These are phyloP conservation scores for Apogon talboti DNA, from an alignment of 2,797 vertebrate genomes.

Conservation along the genomic window DNA sequence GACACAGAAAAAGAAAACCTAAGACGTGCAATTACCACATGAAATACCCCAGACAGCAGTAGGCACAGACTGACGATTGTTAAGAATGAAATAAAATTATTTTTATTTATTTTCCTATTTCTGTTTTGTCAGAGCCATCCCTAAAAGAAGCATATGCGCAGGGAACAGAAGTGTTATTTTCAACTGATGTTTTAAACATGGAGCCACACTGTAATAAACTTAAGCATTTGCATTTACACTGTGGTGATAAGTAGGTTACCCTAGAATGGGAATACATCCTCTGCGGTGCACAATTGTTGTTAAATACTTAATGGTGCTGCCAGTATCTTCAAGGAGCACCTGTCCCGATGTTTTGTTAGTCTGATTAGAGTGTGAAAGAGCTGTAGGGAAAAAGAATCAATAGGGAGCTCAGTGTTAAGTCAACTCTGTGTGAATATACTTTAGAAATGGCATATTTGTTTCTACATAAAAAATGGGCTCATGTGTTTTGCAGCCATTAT, in stretches of 20 bases:
- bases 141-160: constrained; percentile 27
- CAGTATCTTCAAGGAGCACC: constrained; percentile 82
- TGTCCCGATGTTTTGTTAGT: constrained; percentile 81
- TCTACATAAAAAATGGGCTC: constrained; percentile 41
- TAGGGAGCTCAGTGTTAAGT: constrained; percentile 71
- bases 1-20: constrained; percentile 22
- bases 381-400: constrained; percentile 69
- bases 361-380: constrained; percentile 81
- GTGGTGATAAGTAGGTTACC: constrained; percentile 79
- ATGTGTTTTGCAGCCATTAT: constrained; percentile 60
- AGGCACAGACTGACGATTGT: constrained; percentile 7
- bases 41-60: constrained; percentile 14
- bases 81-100: constrained; percentile 21
- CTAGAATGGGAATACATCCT: constrained; percentile 74
- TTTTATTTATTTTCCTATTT: constrained; percentile 8
- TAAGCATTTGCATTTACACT: constrained; percentile 72
- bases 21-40: constrained; percentile 38
- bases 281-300: constrained; percentile 75
- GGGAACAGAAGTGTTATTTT: constrained; percentile 54
- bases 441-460: constrained; percentile 70
- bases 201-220: constrained; percentile 69
- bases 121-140: constrained; percentile 15
- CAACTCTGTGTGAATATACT: constrained; percentile 70
- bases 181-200: constrained; percentile 74
- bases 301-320: constrained; percentile 82